Evolutionary conservation across 2,113 vertebrate species (phyloP).

Genomic region (Baryphthengus martii): DNA sequence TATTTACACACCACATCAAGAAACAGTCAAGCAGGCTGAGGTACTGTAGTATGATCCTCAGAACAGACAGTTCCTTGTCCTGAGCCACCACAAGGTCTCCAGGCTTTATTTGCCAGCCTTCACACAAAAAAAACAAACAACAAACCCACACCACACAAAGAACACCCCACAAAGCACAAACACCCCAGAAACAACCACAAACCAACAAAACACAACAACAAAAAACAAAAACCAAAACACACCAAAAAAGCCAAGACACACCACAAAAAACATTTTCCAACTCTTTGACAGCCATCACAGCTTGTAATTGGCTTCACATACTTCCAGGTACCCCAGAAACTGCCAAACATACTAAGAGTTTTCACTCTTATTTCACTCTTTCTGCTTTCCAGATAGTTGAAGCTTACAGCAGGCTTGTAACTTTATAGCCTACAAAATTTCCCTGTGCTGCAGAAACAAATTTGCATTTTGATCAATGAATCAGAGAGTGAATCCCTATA

Average conservation of each 20-base stretch:
- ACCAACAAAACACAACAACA: too few relatives aligned
- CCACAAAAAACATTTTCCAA: not conserved
- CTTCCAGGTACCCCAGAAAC: not conserved
- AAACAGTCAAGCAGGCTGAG: not conserved
- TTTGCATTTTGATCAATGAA: not conserved
- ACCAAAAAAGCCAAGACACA: not conserved
- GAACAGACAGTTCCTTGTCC: not conserved
- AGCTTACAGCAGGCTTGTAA: not conserved
- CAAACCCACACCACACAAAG: not conserved
- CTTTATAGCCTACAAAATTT: not conserved
- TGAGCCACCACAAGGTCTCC: not conserved
- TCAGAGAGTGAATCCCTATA: not conserved
- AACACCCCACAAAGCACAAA: not conserved
- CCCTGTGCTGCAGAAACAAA: not conserved
- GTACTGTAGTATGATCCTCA: not conserved
- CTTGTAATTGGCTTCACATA: not conserved
- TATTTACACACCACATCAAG: not conserved
- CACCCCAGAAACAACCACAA: not conserved
- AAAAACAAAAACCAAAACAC: not conserved
- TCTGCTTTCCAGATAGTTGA: not conserved
- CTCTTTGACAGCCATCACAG: not conserved
- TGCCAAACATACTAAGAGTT: not conserved
- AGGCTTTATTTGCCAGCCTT: not conserved
- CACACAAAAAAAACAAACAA: not conserved
- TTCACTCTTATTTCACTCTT: not conserved